phyloP scores from a whole-genome alignment of 2,888 invertebrate species.

The Hyposoter didymator region DNA sequence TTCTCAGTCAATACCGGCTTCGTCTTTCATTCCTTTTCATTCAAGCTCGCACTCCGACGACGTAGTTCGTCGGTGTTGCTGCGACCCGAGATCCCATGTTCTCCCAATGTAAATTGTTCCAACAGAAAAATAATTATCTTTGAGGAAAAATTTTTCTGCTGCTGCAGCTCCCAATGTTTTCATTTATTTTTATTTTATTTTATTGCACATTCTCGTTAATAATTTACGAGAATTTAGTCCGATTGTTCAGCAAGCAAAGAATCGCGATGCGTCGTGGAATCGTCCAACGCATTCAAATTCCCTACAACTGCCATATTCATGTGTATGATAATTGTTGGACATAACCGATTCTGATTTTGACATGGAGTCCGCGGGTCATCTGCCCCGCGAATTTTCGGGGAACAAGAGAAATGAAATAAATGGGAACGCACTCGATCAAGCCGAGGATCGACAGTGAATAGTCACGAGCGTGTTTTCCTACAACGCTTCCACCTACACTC shows the following conservation, averaged over 20 bases:
- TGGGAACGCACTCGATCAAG: slow-evolving; percentile 50
- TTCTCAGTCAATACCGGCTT: neutral
- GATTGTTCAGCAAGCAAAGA: neutral
- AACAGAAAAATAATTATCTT: neutral
- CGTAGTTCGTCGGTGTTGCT: neutral
- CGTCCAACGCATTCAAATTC: neutral
- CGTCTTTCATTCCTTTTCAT: neutral
- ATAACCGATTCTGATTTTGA: slow-evolving; percentile 48
- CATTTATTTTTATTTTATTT: neutral
- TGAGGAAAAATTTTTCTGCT: neutral
- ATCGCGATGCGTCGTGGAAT: neutral
- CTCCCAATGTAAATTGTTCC: neutral
- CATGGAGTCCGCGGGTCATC: slow-evolving; percentile 24
- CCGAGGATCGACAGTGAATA: slow-evolving; percentile 48
- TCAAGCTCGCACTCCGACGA: neutral
- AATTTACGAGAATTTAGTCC: neutral
- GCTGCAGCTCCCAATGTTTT: neutral
- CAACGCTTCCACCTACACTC: neutral
- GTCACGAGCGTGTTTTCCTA: slow-evolving; percentile 39
- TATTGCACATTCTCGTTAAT: neutral
- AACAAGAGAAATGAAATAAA: slow-evolving; percentile 44
- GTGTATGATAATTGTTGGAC: neutral
- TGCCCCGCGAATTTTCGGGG: neutral
- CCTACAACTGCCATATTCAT: neutral
- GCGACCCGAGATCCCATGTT: neutral